Conservation (phyloP, 2,113 vertebrate species). For the human (Homo sapiens) region GRCh38 chr7:83159001-83159500, state of each 20-base stretch:
- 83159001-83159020: not conserved
- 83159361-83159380: not conserved
- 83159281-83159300: not conserved
- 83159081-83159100: not conserved
- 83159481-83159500: not conserved
- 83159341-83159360: not conserved
- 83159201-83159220: conserved; percentile 9
- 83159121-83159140: not conserved
- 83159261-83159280: not conserved
- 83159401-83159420: not conserved
- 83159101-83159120: not conserved
- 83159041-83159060: not conserved
- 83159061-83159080: not conserved
- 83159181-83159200: conserved; percentile 24
- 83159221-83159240: not conserved
- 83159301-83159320: not conserved
- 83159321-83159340: not conserved
- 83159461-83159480: not conserved
- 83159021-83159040: not conserved
- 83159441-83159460: conserved; percentile 21
- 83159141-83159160: not conserved
- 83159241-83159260: not conserved
- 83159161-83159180: not conserved
- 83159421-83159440: not conserved
- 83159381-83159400: not conserved